Percentiles rank a stretch among this genome's conserved stretches.
These are phyloP conservation scores for Zaprionus camerounensis DNA, from an alignment of 1,140 invertebrate species.

Conservation along the genomic window DNA sequence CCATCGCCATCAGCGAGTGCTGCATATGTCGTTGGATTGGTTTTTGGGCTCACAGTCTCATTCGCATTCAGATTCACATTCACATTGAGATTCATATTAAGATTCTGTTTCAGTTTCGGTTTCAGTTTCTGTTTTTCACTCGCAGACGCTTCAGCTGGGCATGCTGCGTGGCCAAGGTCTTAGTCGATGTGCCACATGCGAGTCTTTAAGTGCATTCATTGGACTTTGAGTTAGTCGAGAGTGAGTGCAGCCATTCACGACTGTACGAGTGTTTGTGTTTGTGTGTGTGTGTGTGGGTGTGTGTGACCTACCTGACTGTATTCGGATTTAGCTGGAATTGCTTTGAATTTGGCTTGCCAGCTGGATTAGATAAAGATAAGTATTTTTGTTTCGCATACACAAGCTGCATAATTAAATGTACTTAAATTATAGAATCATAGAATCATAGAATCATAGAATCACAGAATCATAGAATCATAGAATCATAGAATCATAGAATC, in stretches of 20 bases:
- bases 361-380: not conserved
- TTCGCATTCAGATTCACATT: slow-evolving; percentile 1
- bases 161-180: slow-evolving; percentile 27
- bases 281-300: not conserved
- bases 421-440: too few relatives aligned
- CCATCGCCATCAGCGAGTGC: slow-evolving; percentile 22
- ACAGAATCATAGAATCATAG: too few relatives aligned
- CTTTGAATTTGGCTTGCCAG: not conserved
- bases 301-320: not conserved
- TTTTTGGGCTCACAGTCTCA: slow-evolving; percentile 36
- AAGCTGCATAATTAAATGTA: too few relatives aligned
- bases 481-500: too few relatives aligned
- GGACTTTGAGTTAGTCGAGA: slow-evolving; percentile 10
- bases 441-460: too few relatives aligned
- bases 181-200: not conserved
- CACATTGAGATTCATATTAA: slow-evolving; percentile 1
- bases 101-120: slow-evolving; percentile 10
- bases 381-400: too few relatives aligned
- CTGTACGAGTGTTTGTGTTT: not conserved
- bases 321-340: not conserved
- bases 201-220: slow-evolving; percentile 31
- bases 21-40: slow-evolving; percentile 47
- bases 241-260: slow-evolving; percentile 9
- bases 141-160: not conserved
- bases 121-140: slow-evolving; percentile 7